A percentile compares a stretch with the other conserved stretches of the same genome.
Conservation (phyloP, 2,888 invertebrate genomes). For the Helicoverpa assulta region DNA sequence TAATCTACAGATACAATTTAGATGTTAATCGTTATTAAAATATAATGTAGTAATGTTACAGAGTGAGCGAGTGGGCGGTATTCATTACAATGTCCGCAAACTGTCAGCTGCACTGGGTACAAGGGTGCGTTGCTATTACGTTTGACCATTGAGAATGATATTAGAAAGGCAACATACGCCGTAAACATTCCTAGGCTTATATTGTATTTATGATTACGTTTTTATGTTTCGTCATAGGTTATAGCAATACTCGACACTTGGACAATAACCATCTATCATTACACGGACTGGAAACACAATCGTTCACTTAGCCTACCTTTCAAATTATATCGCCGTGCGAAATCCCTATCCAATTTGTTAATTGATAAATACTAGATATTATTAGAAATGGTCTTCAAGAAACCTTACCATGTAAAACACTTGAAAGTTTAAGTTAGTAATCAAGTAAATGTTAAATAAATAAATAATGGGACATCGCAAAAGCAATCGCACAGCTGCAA, state of each 20-base stretch:
- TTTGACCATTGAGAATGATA: slow-evolving; percentile 70
- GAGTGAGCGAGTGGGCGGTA: slow-evolving; percentile 47
- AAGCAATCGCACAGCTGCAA: slow-evolving; percentile 84
- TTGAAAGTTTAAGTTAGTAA: slow-evolving; percentile 10
- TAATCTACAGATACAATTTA: slow-evolving; percentile 20
- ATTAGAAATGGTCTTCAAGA: slow-evolving; percentile 3
- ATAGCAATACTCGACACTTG: slow-evolving; percentile 44
- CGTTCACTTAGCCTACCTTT: slow-evolving; percentile 38
- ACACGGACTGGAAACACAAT: slow-evolving; percentile 25
- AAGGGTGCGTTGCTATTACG: slow-evolving; percentile 69
- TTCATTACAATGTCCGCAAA: slow-evolving; percentile 56
- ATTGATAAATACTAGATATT: background rate
- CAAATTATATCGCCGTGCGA: slow-evolving; percentile 65
- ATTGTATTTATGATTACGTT: slow-evolving; percentile 62
- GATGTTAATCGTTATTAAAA: slow-evolving; percentile 10
- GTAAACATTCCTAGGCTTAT: slow-evolving; percentile 64
- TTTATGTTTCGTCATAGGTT: slow-evolving; percentile 61
- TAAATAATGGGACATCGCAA: slow-evolving; percentile 74
- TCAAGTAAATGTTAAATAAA: slow-evolving; percentile 24
- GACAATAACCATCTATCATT: slow-evolving; percentile 21
- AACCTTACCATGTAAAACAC: slow-evolving; percentile 11
- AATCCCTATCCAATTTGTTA: slow-evolving; percentile 32
- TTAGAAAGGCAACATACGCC: slow-evolving; percentile 81
- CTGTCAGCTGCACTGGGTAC: slow-evolving; percentile 55
- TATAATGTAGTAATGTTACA: slow-evolving; percentile 20